These are phyloP conservation scores for Tyria jacobaeae DNA, from an alignment of 2,888 invertebrate species.

Conservation along the genomic window DNA sequence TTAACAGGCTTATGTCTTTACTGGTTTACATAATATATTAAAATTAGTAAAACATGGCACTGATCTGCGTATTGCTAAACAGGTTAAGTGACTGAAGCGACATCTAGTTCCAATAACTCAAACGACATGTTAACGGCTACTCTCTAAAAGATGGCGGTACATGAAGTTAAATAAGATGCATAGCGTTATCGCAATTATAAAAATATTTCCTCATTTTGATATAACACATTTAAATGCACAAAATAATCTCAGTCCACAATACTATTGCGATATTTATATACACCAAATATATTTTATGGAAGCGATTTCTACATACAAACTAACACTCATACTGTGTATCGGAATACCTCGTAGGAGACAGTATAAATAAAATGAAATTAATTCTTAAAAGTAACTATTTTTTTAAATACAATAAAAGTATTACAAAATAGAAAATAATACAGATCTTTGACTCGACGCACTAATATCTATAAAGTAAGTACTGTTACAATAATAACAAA, in stretches of 20 bases:
- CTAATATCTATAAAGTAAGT: conserved; percentile 81
- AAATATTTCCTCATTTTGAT: conserved; percentile 57
- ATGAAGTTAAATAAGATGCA: conserved; percentile 28
- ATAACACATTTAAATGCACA: conserved; percentile 75
- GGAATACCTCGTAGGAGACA: conserved; percentile 85
- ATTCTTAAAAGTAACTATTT: conserved; percentile 70
- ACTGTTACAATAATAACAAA: conserved; percentile 77
- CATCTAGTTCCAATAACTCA: conserved; percentile 39
- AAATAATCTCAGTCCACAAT: conserved; percentile 83
- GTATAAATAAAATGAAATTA: conserved; percentile 74
- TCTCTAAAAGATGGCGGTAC: conserved; percentile 65
- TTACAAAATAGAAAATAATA: conserved; percentile 86
- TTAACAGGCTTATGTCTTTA: conserved; percentile 33
- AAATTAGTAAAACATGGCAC: conserved; percentile 59
- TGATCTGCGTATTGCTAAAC: conserved; percentile 49
- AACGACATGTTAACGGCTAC: conserved; percentile 39
- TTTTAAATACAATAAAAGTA: conserved; percentile 82
- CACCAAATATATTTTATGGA: conserved; percentile 70
- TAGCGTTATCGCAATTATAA: conserved; percentile 45
- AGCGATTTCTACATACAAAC: conserved; percentile 72
- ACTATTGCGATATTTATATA: conserved; percentile 75
- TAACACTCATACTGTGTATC: conserved; percentile 78
- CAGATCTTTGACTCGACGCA: conserved; percentile 86
- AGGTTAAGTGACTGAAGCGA: conserved; percentile 37
- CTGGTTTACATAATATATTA: conserved; percentile 36